Evolutionary conservation across 2,113 vertebrate species (phyloP).

Genomic region (Carassius auratus): DNA sequence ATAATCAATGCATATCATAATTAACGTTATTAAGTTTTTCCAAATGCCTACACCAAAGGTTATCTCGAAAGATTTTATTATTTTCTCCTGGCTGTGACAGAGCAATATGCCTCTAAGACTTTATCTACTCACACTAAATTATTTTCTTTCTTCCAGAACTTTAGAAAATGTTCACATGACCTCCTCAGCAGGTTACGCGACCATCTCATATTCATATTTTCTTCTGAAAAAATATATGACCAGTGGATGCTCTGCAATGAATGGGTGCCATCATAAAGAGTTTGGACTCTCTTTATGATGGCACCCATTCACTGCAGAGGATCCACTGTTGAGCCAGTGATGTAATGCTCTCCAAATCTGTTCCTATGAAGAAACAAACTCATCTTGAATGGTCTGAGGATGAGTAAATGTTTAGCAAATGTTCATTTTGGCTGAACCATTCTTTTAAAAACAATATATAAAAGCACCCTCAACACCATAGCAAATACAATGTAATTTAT

Average conservation of each 20-base stretch:
- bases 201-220: too few species aligned
- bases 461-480: neutral
- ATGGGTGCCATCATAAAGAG: too few species aligned
- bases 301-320: too few species aligned
- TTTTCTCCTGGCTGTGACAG: neutral
- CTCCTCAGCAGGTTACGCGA: neutral
- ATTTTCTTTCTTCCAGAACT: neutral
- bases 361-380: too few species aligned
- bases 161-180: neutral
- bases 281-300: neutral
- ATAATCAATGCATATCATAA: neutral
- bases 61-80: neutral
- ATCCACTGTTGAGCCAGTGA: too few species aligned
- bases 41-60: neutral
- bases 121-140: neutral
- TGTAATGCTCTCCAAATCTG: too few species aligned
- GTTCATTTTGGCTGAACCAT: too few species aligned
- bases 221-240: too few species aligned
- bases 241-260: too few species aligned
- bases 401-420: too few species aligned
- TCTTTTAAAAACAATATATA: neutral
- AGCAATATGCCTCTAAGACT: neutral
- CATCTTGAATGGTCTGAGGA: too few species aligned
- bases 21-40: neutral
- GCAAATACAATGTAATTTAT: neutral